phyloP scores from a whole-genome alignment of 2,797 vertebrate genomes.

The Neomorphus geoffroyi region DNA sequence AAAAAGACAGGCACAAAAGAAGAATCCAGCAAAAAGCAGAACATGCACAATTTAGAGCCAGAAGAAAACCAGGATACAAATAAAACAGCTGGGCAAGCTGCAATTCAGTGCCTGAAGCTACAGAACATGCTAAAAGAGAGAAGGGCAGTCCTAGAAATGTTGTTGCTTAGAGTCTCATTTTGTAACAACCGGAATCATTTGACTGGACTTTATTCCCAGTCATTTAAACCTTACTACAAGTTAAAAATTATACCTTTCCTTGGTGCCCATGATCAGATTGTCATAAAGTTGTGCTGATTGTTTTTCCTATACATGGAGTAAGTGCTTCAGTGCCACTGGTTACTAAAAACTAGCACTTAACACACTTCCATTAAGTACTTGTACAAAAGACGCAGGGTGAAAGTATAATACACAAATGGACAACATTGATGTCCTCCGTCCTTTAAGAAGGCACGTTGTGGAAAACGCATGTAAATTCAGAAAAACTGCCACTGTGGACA shows the following conservation, averaged over 20 bases:
- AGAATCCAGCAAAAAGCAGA: neutral
- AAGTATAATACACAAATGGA: accelerated
- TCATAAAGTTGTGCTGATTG: neutral
- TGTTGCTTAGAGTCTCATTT: neutral
- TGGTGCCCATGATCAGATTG: neutral
- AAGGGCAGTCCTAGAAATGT: neutral
- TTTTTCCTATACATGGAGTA: neutral
- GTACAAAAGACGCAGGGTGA: neutral
- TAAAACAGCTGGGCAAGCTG: neutral
- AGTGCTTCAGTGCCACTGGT: neutral
- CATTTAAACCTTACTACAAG: neutral
- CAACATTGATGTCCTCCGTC: neutral
- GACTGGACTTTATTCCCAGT: neutral
- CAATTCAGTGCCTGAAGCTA: neutral
- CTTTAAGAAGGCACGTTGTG: neutral
- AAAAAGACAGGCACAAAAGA: neutral
- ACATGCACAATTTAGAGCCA: neutral
- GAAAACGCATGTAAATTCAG: neutral
- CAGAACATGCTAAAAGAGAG: neutral
- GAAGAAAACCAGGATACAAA: neutral
- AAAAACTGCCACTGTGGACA: neutral
- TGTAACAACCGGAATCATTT: neutral
- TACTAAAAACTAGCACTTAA: neutral
- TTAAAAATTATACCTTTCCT: neutral
- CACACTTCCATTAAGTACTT: neutral